phyloP scores from a whole-genome alignment of 2,113 vertebrate genomes.

The Phalacrocorax brasilianus region DNA sequence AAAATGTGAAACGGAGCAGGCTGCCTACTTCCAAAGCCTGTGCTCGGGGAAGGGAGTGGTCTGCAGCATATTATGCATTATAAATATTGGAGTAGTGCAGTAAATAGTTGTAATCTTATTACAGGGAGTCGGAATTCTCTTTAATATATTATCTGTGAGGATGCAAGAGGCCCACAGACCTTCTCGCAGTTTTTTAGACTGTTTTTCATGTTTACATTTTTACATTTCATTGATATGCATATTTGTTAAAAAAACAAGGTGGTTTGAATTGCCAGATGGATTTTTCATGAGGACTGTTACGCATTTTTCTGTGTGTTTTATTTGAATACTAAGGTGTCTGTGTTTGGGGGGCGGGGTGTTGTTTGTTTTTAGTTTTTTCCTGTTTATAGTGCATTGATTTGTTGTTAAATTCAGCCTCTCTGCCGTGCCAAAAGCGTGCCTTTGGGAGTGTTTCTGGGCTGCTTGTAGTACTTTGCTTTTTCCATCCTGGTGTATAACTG shows the following conservation, averaged over 20 bases:
- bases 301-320: conserved; percentile 18
- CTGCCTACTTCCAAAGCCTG: background rate
- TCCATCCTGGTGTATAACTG: background rate
- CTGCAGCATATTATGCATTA: background rate
- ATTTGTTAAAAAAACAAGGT: background rate
- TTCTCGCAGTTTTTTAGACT: background rate
- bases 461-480: background rate
- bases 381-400: conserved; percentile 65
- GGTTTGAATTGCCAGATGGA: conserved; percentile 41
- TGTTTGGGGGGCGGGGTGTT: conserved; percentile 42
- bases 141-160: conserved; percentile 35
- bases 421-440: conserved; percentile 55
- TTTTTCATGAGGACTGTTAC: background rate
- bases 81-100: conserved; percentile 14
- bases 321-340: conserved; percentile 62
- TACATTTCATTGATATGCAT: conserved; percentile 32
- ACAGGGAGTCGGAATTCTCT: conserved; percentile 42
- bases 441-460: conserved; percentile 42
- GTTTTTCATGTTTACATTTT: conserved; percentile 48
- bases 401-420: conserved; percentile 57
- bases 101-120: conserved; percentile 58
- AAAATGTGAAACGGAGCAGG: background rate
- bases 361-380: conserved; percentile 48
- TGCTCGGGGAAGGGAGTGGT: background rate
- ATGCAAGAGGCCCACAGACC: conserved; percentile 25